Base-by-base conservation (phyloP, 2,888 invertebrate genomes). In the Laothoe populi region DNA sequence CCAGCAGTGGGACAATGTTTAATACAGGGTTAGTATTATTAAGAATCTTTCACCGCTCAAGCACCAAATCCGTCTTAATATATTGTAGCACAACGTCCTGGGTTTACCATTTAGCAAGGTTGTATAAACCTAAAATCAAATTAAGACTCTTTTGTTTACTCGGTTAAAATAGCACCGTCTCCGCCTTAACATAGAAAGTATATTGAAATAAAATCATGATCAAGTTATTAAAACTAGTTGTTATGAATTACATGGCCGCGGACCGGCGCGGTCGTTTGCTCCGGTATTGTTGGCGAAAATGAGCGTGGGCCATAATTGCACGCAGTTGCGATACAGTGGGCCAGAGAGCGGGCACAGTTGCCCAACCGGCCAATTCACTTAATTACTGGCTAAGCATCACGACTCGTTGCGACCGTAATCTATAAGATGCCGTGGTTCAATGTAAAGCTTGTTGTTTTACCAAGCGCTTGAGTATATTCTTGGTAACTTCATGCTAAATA, bases 201-300 rank as follows among this genome's bases (percentile, higher is more conserved):
- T 74, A 73, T 69, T 69, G 53, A 35, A 70, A 69, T 66, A 72
- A 62, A 70, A 70, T 70, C 69, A 64, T 72, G 77, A 73, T 76
- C 79, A 70, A 77, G 78, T 78, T 78, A 71, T 69, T 69, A 35
- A 64, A 66, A 69, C 70, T 70, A 69, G 72, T 77, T 67, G 71
- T 74, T 67, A 76, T 53, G 35, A 53, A 53, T 53, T 53, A 53
- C 19, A 44, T n/a, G 40, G 40, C n/a, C 40, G 40, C 26, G 26
- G 26, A 3, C 4, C 38, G 38, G 38, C 11, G 38, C 38, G 48
- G 48, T 48, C 48, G 53, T 35, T 53, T 53, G 31, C 24, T 2
- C 13, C 3, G 31, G 16, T 45, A 59, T 45, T 42, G 58, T 58
- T 59, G 45, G 59, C 59, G 19, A 59, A 59, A 59, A 59, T 59